phyloP scores from a whole-genome alignment of 2,113 vertebrate genomes.

The Chlorocebus sabaeus region DNA sequence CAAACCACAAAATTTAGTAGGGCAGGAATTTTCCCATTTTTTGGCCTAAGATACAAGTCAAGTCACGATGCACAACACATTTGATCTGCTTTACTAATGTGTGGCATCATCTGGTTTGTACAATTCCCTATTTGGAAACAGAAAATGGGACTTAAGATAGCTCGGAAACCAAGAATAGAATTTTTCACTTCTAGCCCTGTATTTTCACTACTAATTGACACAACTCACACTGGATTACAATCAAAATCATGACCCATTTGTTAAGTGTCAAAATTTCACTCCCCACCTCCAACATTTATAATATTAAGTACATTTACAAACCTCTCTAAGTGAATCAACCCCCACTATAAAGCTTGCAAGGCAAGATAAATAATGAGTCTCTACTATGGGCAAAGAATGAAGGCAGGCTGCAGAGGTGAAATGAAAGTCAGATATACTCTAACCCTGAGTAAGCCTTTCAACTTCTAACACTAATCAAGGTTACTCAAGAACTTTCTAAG shows the following conservation, averaged over 20 bases:
- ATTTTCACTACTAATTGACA: neutral
- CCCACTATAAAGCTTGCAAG: neutral
- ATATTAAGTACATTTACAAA: neutral
- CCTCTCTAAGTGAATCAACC: neutral
- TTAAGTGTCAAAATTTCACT: neutral
- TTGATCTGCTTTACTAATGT: neutral
- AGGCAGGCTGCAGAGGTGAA: neutral
- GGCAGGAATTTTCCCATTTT: neutral
- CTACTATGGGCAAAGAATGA: neutral
- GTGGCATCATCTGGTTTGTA: neutral
- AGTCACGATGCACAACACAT: neutral
- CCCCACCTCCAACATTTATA: neutral
- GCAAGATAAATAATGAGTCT: neutral
- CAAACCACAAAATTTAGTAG: neutral
- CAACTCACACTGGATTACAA: neutral
- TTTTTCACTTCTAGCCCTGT: neutral
- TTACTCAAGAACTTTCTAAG: neutral
- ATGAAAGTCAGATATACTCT: neutral
- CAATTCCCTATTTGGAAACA: neutral
- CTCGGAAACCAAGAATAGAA: neutral
- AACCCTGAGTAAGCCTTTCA: neutral
- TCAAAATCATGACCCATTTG: neutral
- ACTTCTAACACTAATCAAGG: neutral
- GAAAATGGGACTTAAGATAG: neutral
- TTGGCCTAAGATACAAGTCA: neutral